A percentile compares a stretch with the other conserved stretches of the same genome.
phyloP scores from a whole-genome alignment of 1,140 invertebrate genomes.

The Lepidurus packardi region DNA sequence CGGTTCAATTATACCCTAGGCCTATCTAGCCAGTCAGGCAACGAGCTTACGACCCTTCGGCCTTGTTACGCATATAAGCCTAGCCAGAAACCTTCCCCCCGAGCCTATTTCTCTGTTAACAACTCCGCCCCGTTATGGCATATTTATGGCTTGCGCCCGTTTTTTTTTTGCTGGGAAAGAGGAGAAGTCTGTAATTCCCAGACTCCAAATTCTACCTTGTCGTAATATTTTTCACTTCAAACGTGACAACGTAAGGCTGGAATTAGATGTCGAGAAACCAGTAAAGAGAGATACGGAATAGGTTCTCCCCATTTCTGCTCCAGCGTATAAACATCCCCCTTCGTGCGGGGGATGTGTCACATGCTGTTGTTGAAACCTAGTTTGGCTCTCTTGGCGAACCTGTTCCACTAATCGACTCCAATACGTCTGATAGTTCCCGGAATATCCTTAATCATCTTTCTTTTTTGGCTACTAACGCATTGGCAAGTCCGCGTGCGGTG shows the following conservation, averaged over 20 bases:
- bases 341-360: not conserved
- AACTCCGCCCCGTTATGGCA: slow-evolving; percentile 20
- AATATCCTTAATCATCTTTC: too few relatives aligned
- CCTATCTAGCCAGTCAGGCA: slow-evolving; percentile 17
- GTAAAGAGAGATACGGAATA: not conserved
- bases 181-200: not conserved
- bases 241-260: not conserved
- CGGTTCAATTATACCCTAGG: slow-evolving; percentile 18
- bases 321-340: not conserved
- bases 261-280: not conserved
- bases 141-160: not conserved
- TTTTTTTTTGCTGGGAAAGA: not conserved
- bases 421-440: too few relatives aligned
- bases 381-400: too few relatives aligned
- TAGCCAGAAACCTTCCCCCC: slow-evolving; percentile 3
- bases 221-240: not conserved
- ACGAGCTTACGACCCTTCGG: slow-evolving; percentile 12
- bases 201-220: not conserved
- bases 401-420: too few relatives aligned
- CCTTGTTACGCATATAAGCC: slow-evolving; percentile 6
- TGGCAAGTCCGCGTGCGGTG: not conserved
- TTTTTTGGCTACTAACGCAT: not conserved
- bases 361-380: too few relatives aligned
- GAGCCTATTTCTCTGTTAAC: slow-evolving; percentile 19
- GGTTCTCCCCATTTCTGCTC: not conserved